Evolutionary conservation across 2,797 vertebrate genomes (phyloP).

Genomic region (Tapirus indicus): DNA sequence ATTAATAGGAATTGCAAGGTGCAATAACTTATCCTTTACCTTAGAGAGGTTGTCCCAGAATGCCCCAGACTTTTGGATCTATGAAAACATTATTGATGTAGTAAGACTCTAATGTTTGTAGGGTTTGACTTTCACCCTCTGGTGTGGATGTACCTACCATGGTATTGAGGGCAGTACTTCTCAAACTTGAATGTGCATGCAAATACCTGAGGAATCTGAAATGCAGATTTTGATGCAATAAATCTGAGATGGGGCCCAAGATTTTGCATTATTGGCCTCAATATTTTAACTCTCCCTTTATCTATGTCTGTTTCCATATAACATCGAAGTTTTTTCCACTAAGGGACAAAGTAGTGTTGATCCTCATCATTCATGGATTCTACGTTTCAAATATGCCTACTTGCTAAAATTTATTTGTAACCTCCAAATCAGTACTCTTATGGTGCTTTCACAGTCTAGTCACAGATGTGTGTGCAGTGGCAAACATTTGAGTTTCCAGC

Average conservation of each 20-base stretch:
- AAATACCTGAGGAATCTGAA: not conserved
- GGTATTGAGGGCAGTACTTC: not conserved
- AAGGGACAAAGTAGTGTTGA: not conserved
- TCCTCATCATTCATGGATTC: not conserved
- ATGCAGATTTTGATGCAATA: not conserved
- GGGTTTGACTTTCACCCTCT: not conserved
- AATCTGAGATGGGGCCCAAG: not conserved
- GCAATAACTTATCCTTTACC: not conserved
- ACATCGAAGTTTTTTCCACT: not conserved
- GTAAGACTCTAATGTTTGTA: not conserved
- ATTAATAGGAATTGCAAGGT: not conserved
- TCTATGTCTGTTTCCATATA: not conserved
- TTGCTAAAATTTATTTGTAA: conserved; percentile 17
- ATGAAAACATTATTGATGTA: not conserved
- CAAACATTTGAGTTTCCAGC: not conserved
- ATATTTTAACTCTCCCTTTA: not conserved
- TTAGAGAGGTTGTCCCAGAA: not conserved
- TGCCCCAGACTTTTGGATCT: not conserved
- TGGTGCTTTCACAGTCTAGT: not conserved
- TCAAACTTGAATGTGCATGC: not conserved
- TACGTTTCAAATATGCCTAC: not conserved
- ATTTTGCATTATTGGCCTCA: not conserved
- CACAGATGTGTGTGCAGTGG: not conserved
- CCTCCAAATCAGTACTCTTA: not conserved
- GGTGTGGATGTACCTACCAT: not conserved